phyloP scores from a whole-genome alignment of 2,113 vertebrate species.

The Ondatra zibethicus region DNA sequence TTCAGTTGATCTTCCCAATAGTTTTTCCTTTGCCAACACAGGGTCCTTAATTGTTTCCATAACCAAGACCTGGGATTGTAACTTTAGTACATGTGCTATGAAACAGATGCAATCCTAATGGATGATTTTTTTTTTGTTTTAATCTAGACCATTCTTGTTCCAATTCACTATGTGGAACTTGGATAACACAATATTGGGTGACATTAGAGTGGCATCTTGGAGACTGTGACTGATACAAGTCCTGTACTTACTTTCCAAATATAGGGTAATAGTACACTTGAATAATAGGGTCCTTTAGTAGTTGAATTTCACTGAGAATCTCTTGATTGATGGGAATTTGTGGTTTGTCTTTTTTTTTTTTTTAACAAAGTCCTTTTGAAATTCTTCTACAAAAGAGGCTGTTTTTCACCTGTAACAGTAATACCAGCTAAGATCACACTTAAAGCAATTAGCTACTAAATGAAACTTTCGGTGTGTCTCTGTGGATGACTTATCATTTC shows the following conservation, averaged over 20 bases:
- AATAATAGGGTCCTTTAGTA: background rate
- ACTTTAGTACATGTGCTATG: background rate
- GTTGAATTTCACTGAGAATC: background rate
- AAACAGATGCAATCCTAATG: background rate
- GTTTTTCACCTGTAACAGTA: background rate
- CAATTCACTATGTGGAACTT: background rate
- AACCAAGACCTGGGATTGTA: background rate
- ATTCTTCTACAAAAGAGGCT: background rate
- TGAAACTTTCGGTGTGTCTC: background rate
- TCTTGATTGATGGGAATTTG: background rate
- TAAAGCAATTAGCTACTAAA: background rate
- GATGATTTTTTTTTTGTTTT: background rate
- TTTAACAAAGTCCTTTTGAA: background rate
- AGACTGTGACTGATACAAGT: background rate
- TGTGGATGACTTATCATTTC: background rate
- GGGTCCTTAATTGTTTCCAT: background rate
- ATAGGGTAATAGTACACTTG: no score
- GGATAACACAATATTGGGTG: background rate
- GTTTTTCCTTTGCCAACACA: background rate
- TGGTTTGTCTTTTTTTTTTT: background rate
- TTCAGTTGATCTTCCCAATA: background rate
- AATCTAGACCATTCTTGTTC: background rate
- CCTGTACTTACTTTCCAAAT: background rate
- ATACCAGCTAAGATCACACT: background rate
- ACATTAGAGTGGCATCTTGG: background rate